Evolutionary conservation across 2,797 vertebrate genomes (phyloP).

Genomic region (Bradypodion pumilum): DNA sequence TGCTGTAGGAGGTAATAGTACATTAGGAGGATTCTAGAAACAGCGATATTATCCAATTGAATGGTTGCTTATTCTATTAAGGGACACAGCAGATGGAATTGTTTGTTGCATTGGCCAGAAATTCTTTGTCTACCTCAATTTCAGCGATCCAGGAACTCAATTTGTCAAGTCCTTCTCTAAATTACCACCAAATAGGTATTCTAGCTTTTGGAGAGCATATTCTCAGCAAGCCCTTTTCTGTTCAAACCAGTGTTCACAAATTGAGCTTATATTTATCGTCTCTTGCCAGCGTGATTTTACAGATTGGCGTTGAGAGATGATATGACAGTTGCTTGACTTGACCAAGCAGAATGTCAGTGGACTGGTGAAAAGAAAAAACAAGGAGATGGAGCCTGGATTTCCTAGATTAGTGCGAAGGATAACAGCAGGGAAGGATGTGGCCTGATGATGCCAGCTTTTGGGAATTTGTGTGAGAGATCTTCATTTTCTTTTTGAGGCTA

Average conservation of each 20-base stretch:
- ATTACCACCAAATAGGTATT: background rate
- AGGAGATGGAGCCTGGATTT: conserved; percentile 45
- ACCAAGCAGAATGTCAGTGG: background rate
- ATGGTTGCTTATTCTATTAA: background rate
- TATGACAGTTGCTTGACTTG: conserved; percentile 14
- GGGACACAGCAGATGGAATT: background rate
- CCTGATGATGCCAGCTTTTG: background rate
- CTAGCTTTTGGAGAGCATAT: rapidly evolving
- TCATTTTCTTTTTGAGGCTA: conserved; percentile 8
- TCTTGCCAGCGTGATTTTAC: background rate
- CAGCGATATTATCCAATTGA: conserved; percentile 1
- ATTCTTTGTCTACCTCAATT: background rate
- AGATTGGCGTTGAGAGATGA: background rate
- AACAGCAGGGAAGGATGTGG: background rate
- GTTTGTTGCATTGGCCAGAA: background rate
- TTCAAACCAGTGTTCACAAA: rapidly evolving
- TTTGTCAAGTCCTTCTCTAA: background rate
- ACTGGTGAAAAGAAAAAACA: conserved; percentile 12
- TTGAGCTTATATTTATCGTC: rapidly evolving
- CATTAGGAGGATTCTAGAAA: conserved; percentile 16
- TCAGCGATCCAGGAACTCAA: background rate
- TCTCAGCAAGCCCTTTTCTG: background rate
- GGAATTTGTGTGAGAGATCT: background rate
- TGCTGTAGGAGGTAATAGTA: conserved; percentile 15
- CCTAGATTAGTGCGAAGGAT: conserved; percentile 18